Conservation (phyloP, 1,140 invertebrate genomes). For the Globodera rostochiensis region DNA sequence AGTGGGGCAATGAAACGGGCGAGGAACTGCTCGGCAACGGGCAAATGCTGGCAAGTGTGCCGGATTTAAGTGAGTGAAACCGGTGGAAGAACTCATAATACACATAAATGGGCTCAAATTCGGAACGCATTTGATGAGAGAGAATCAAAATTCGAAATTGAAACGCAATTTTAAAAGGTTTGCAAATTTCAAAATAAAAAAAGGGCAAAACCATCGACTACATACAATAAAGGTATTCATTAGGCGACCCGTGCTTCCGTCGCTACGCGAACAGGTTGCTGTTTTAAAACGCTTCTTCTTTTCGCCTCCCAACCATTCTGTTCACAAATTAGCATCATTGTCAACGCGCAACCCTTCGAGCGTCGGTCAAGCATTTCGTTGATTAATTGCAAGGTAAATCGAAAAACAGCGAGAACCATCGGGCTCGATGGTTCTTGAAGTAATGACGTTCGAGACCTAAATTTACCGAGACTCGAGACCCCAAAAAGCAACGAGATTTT, state of each 20-base stretch:
- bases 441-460: no score
- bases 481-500: no score
- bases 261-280: slow-evolving; percentile 53
- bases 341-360: slow-evolving; percentile 65
- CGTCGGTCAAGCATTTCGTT: slow-evolving; percentile 60
- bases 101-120: no score
- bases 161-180: no score
- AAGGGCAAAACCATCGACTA: no score
- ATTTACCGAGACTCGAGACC: no score
- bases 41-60: slow-evolving; percentile 56
- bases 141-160: no score
- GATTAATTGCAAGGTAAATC: slow-evolving; percentile 53
- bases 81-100: no score
- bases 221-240: no score
- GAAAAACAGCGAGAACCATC: neutral
- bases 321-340: slow-evolving; percentile 46
- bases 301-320: neutral
- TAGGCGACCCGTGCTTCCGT: slow-evolving; percentile 64
- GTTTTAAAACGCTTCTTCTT: neutral
- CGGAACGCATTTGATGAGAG: no score
- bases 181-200: no score
- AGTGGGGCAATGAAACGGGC: slow-evolving; percentile 4
- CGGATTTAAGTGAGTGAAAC: slow-evolving; percentile 51
- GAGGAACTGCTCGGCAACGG: slow-evolving; percentile 9
- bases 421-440: no score